Percentiles rank a stretch among this genome's conserved stretches.
phyloP scores from a whole-genome alignment of 2,888 invertebrate genomes.

The Agonopterix heracliana region DNA sequence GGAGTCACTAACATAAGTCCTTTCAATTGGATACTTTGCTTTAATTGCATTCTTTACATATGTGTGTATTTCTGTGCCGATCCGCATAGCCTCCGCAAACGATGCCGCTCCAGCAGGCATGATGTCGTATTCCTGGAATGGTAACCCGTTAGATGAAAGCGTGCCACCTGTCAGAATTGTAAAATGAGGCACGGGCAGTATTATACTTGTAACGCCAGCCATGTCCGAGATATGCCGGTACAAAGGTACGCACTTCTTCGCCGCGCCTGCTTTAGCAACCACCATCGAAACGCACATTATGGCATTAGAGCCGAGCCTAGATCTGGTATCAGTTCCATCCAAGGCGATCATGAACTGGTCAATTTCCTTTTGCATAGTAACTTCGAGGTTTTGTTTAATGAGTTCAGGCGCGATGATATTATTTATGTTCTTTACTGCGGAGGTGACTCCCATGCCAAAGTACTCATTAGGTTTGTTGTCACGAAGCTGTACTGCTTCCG shows the following conservation, averaged over 20 bases:
- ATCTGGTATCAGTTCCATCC: slow-evolving; percentile 98
- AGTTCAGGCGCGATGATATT: slow-evolving; percentile 85
- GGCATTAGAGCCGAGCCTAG: slow-evolving; percentile 96
- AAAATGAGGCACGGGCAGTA: slow-evolving; percentile 97
- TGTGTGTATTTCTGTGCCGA: slow-evolving; percentile 97
- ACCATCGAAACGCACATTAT: slow-evolving; percentile 97
- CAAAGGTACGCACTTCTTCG: slow-evolving; percentile 90
- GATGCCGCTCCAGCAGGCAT: slow-evolving; percentile 92
- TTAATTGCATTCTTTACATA: slow-evolving; percentile 94
- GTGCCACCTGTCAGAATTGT: slow-evolving; percentile 98
- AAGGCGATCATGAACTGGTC: slow-evolving; percentile 91
- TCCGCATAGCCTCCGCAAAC: slow-evolving; percentile 97
- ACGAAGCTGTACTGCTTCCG: slow-evolving; percentile 96
- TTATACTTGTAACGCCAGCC: slow-evolving; percentile 90
- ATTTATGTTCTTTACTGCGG: slow-evolving; percentile 95
- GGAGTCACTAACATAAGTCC: slow-evolving; percentile 95
- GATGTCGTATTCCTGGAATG: slow-evolving; percentile 97
- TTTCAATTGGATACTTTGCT: slow-evolving; percentile 91
- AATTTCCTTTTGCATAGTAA: slow-evolving; percentile 91
- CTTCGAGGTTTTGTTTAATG: slow-evolving; percentile 86
- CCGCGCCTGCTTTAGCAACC: slow-evolving; percentile 97
- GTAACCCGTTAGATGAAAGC: slow-evolving; percentile 96
- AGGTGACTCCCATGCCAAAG: slow-evolving; percentile 94
- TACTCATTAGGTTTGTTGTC: slow-evolving; percentile 91
- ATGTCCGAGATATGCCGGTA: slow-evolving; percentile 97